These are phyloP conservation scores for Callyntrura guangdongensis DNA, from an alignment of 2,888 invertebrate species.

Conservation along the genomic window DNA sequence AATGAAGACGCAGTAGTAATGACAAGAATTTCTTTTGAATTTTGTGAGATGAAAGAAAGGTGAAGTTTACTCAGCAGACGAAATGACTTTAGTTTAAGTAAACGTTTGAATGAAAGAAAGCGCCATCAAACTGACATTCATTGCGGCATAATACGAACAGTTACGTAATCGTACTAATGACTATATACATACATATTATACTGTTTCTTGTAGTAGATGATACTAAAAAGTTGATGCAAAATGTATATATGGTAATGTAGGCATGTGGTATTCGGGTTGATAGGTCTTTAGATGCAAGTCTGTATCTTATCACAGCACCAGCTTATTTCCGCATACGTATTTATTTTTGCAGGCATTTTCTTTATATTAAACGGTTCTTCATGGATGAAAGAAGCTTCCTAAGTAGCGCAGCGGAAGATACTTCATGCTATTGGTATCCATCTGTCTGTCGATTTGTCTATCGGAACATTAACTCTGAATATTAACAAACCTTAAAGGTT, in stretches of 20 bases:
- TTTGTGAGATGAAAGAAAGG: slow-evolving; percentile 64
- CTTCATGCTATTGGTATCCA: no score
- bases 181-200: not conserved
- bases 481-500: no score
- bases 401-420: no score
- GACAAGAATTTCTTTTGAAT: slow-evolving; percentile 77
- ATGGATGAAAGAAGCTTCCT: slow-evolving; percentile 15
- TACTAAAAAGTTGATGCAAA: not conserved
- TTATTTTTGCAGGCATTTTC: not conserved
- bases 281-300: slow-evolving; percentile 1
- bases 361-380: slow-evolving; percentile 14
- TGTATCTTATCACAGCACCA: not conserved
- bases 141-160: not conserved
- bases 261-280: not conserved
- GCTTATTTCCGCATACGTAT: slow-evolving; percentile 5
- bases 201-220: not conserved
- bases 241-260: not conserved
- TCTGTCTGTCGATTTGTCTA: no score
- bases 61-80: slow-evolving; percentile 70
- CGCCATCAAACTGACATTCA: slow-evolving; percentile 16
- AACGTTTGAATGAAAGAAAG: slow-evolving; percentile 59
- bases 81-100: slow-evolving; percentile 68
- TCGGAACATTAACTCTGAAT: no score
- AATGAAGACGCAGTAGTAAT: slow-evolving; percentile 61
- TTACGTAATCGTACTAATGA: not conserved